Conservation (phyloP, 1,140 invertebrate genomes). For the Melanaphis sacchari region DNA sequence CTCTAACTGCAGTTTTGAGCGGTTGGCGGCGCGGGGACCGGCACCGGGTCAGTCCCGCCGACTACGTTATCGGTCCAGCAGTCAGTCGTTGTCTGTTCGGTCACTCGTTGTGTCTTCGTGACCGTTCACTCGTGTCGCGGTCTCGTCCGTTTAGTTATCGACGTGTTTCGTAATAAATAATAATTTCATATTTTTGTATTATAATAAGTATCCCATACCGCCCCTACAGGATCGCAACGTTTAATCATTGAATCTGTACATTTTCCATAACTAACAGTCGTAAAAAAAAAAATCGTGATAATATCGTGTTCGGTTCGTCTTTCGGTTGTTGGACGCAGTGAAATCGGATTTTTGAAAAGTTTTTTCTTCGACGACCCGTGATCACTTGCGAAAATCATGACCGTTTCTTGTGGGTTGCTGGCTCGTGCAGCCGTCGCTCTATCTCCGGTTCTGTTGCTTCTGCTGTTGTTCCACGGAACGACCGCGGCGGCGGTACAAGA, state of each 20-base stretch:
- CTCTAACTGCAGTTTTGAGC: not conserved
- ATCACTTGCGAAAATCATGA: not conserved
- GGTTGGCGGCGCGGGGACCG: not conserved
- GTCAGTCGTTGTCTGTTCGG: slow-evolving; percentile 42
- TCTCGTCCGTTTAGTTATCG: not conserved
- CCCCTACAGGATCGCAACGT: not conserved
- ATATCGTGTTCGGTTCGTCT: not conserved
- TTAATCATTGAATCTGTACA: not conserved
- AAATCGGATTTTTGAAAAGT: not conserved
- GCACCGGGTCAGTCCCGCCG: not conserved
- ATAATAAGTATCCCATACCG: not conserved
- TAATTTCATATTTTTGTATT: too few relatives aligned
- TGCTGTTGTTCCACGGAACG: not conserved
- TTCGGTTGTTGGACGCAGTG: not conserved
- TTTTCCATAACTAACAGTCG: not conserved
- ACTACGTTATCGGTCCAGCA: slow-evolving; percentile 11
- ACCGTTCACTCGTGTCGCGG: not conserved
- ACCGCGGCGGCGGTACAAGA: not conserved
- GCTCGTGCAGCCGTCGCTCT: not conserved
- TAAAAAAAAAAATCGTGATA: not conserved
- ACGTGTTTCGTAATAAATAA: not conserved
- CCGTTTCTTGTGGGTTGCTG: not conserved
- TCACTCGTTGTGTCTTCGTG: not conserved
- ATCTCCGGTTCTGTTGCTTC: not conserved
- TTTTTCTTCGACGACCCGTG: not conserved